phyloP scores from a whole-genome alignment of 2,888 invertebrate species.

The Nemotelus pantherinus region DNA sequence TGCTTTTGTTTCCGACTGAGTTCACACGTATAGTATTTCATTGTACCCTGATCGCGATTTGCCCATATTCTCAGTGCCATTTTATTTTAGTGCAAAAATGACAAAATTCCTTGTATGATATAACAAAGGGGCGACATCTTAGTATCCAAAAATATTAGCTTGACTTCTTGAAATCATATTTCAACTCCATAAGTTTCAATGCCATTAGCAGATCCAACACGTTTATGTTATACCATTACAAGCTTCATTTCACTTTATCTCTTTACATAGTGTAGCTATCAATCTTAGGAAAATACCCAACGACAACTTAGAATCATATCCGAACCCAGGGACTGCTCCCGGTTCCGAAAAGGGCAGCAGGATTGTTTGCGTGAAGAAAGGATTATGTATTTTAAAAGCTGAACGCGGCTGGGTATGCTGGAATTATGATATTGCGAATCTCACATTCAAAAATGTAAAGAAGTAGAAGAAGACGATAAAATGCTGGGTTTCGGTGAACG shows the following conservation, averaged over 20 bases:
- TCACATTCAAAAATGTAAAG: conserved; percentile 1
- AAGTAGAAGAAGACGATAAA: too few relatives aligned
- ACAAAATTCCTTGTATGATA: neutral
- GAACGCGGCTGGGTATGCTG: neutral
- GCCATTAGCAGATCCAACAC: conserved; percentile 19
- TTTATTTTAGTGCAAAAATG: neutral
- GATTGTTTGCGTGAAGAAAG: too few relatives aligned
- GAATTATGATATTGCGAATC: neutral
- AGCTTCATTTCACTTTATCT: conserved; percentile 35
- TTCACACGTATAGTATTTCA: too few relatives aligned
- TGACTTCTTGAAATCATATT: conserved; percentile 5
- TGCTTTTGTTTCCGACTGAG: too few relatives aligned
- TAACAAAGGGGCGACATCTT: neutral
- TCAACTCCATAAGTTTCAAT: conserved; percentile 26
- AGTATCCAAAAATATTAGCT: conserved; percentile 9
- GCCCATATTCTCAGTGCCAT: too few relatives aligned
- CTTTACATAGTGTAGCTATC: conserved; percentile 35
- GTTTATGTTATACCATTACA: conserved; percentile 18
- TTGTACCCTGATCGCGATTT: too few relatives aligned
- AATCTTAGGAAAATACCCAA: conserved; percentile 19
- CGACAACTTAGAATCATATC: conserved; percentile 31
- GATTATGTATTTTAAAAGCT: too few relatives aligned
- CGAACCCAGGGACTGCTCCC: neutral
- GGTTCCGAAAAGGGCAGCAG: too few relatives aligned
- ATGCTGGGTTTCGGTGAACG: too few relatives aligned